These are phyloP conservation scores for Oscheius sp. DNA, from an alignment of 2,888 invertebrate genomes.

Conservation along the genomic window DNA sequence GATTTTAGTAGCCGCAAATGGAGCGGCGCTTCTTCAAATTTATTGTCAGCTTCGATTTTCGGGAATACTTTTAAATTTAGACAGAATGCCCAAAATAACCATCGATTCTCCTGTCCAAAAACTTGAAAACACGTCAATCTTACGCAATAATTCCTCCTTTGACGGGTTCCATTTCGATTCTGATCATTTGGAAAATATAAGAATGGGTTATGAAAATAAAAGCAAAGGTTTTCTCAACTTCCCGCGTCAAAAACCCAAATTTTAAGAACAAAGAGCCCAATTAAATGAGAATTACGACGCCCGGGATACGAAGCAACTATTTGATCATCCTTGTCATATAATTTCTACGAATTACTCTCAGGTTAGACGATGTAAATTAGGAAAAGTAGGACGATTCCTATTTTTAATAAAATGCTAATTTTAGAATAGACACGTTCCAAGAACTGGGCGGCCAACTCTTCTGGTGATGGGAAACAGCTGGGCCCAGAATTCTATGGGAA, in stretches of 20 bases:
- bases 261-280: not conserved
- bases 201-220: conserved; percentile 28
- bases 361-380: not conserved
- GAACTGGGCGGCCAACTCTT: not conserved
- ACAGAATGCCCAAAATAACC: too few species aligned
- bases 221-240: not conserved
- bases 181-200: not conserved
- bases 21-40: not conserved
- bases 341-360: not conserved
- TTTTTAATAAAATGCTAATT: not conserved
- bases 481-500: not conserved
- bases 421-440: not conserved
- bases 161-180: conserved; percentile 13
- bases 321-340: not conserved
- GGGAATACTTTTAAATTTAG: too few species aligned
- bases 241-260: not conserved
- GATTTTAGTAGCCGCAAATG: not conserved
- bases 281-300: not conserved
- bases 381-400: not conserved
- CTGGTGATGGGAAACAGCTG: conserved; percentile 24
- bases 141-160: not conserved
- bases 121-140: not conserved
- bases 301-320: not conserved
- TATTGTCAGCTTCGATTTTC: too few species aligned
- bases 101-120: not conserved